Base-by-base conservation (phyloP, 2,888 invertebrate species). In the Zonitis immaculata region DNA sequence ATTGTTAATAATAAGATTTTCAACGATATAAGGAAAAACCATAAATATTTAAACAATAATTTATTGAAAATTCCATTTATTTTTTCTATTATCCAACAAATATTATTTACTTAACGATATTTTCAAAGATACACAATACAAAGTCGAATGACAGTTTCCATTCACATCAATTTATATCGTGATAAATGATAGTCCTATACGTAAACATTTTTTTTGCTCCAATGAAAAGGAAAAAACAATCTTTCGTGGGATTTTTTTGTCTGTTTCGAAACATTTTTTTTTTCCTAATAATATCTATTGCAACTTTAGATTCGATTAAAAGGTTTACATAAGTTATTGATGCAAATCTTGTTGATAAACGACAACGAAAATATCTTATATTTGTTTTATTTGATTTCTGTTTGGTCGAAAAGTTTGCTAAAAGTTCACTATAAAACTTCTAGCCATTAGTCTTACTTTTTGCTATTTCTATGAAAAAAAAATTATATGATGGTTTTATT, bases 111-210 rank as follows among this genome's bases (percentile, higher is more conserved):
- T 20, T 20, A 32, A 26, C 32, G 22, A 43, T 49, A 54, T 54
- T 49, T 49, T 47, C 26, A 26, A 49, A 52, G 44, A 52, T 27
- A 44, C 14, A 27, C 42, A 28, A 43, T 43, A 44, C 42, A 51
- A 49, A 28, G 20, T 30, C 18, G 8, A 25, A 39, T 42, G 42
- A 47, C 42, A 51, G 42, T 47, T 22, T 47, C 42, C 47, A 50
- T 54, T 54, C 54, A 39, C 47, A 54, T 54, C 50, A 50, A 46
- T 54, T 54, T 43, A 45, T 50, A 32, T 18, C 20, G 44, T 54
- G 54, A 54, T 47, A 50, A 54, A 54, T 50, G 44, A 47, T 32
- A 47, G 51, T 42, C n/a, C 7, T 44, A 27, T 25, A 47, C 32
- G 50, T 54, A 54, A 50, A 54, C 53, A 44, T 53, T 53, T 53